Conservation (phyloP, 2,113 vertebrate genomes). For the Astatotilapia flaviijosephi region DNA sequence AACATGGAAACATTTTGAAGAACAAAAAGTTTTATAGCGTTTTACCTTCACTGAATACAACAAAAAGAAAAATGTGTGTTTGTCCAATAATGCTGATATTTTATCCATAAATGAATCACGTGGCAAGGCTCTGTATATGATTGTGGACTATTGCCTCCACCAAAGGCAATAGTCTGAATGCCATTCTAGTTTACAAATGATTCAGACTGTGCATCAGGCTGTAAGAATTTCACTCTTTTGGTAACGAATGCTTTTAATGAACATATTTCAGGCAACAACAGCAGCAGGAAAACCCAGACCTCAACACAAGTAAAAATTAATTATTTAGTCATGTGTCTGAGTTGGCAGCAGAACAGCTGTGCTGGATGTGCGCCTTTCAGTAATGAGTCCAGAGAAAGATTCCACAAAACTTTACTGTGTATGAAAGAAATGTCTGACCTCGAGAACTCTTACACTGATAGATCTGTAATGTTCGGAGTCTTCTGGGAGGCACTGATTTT, state of each 20-base stretch:
- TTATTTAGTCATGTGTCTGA: slow-evolving; percentile 1
- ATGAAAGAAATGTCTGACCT: slow-evolving; percentile 7
- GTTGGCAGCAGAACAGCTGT: background rate
- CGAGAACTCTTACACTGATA: background rate
- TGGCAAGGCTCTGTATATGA: background rate
- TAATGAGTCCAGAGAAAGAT: background rate
- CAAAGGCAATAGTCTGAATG: background rate
- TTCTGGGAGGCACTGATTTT: background rate
- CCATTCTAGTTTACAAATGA: background rate
- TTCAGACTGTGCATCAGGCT: background rate
- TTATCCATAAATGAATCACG: background rate
- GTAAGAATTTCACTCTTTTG: background rate
- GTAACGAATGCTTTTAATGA: background rate
- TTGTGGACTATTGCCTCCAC: background rate
- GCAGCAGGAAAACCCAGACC: background rate
- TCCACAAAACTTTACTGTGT: background rate
- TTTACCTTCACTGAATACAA: background rate
- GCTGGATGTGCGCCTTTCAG: background rate
- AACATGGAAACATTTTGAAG: background rate
- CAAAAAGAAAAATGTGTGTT: background rate
- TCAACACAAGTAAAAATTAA: background rate
- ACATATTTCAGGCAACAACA: background rate
- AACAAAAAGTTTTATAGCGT: background rate
- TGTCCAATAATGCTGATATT: background rate
- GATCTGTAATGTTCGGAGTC: background rate